Base-by-base conservation (phyloP, 1,140 invertebrate genomes). In the Zaprionus camerounensis region DNA sequence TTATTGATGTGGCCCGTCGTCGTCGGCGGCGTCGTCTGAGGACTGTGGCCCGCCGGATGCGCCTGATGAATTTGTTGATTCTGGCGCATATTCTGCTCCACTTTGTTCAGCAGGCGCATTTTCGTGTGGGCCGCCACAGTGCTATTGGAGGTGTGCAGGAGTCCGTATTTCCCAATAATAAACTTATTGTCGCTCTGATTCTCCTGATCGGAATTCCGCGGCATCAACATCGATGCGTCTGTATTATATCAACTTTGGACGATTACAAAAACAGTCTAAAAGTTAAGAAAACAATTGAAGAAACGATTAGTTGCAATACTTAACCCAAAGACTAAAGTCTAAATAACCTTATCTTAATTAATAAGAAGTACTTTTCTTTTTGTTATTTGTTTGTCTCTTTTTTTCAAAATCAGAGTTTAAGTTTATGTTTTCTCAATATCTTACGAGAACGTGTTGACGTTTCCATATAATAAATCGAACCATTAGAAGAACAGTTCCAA, bases 1-100 rank as follows among this genome's bases (percentile, higher is more conserved):
- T 82, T 81, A 66, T 74, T 91, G 56, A 92, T 76, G 70, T 69
- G 41, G 6, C 41, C 41, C n/a, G 41, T 83, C 55, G 80, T 11
- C 7, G 31, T 11, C 28, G 28, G 2, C 28, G 28, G 11, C 28
- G 28, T 28, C 31, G 31, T 34, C 31, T 34, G 31, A 34, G 9
- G 81, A 69, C 61, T 75, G 34, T 79, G 76, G 20, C 55, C 63
- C 6, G 74, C 3, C n/a, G 41, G n/a, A 17, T 46, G 78, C 65
- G 58, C 69, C 63, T 82, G 44, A n/a, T 81, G 41, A 20, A 57
- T 56, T 20, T 64, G 61, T 46, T 74, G 82, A 36, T 56, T 69
- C 46, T 86, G 83, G 58, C 85, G 81, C 85, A 90, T 85, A 41
- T 90, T 85, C 2, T 90, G 85, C 71, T 88, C 85, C 76, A 88